Conservation (phyloP, 1,140 invertebrate species). For the Drosophila nikananu region DNA sequence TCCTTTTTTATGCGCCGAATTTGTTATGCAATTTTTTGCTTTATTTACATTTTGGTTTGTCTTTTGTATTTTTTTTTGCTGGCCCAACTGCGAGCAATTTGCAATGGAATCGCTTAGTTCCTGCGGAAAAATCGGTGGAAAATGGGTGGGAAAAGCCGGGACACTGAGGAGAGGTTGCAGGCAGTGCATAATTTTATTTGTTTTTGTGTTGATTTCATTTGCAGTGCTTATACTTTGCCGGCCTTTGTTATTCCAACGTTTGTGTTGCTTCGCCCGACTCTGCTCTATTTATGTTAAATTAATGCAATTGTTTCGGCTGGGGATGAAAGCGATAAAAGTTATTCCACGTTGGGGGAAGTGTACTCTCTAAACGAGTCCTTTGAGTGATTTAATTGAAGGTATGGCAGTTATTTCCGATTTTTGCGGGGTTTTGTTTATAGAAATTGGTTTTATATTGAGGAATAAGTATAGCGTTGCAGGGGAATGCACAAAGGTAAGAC, state of each 20-base stretch:
- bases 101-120: conserved; percentile 65
- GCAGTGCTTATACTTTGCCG: conserved; percentile 52
- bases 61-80: conserved; percentile 22
- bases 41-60: conserved; percentile 60
- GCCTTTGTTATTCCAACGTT: conserved; percentile 27
- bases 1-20: conserved; percentile 49
- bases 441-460: background rate
- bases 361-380: conserved; percentile 22
- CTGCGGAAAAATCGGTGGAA: conserved; percentile 45
- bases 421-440: background rate
- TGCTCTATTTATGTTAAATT: conserved; percentile 69
- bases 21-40: conserved; percentile 57
- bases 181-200: conserved; percentile 68
- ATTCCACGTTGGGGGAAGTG: conserved; percentile 1
- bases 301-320: conserved; percentile 64
- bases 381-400: conserved; percentile 21
- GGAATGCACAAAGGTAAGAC: background rate
- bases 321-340: conserved; percentile 21
- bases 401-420: background rate
- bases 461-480: no score
- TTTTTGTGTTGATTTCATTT: conserved; percentile 67
- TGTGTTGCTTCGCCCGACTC: conserved; percentile 4
- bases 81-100: conserved; percentile 43
- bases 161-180: conserved; percentile 14
- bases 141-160: conserved; percentile 7